Conservation (phyloP, 2,113 vertebrate genomes). For the Odobenus rosmarus region DNA sequence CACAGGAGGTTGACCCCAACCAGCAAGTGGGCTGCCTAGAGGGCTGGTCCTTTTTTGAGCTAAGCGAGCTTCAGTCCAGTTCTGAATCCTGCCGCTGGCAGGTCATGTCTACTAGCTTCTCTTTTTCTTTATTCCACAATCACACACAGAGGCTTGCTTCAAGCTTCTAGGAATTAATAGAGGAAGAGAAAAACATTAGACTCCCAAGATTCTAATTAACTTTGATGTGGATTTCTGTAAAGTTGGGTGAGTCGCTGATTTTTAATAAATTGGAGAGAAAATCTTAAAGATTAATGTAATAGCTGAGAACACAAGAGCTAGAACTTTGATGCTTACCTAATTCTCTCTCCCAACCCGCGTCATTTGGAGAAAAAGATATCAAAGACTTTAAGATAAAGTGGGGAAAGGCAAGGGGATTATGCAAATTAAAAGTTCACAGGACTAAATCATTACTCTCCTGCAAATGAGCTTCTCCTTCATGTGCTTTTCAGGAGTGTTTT, state of each 20-base stretch:
- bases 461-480: slow-evolving; percentile 58
- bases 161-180: slow-evolving; percentile 71
- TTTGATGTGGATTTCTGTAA: slow-evolving; percentile 78
- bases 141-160: slow-evolving; percentile 11
- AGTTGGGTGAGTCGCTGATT: slow-evolving; percentile 77
- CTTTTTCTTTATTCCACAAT: not conserved
- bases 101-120: not conserved
- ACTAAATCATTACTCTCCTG: slow-evolving; percentile 68
- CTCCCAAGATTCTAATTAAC: slow-evolving; percentile 78
- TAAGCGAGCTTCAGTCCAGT: accelerated
- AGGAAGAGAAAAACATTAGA: slow-evolving; percentile 74
- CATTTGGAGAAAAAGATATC: slow-evolving; percentile 69
- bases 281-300: slow-evolving; percentile 80
- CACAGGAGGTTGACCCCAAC: not conserved
- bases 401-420: slow-evolving; percentile 68
- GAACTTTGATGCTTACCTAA: slow-evolving; percentile 78
- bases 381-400: slow-evolving; percentile 58
- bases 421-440: slow-evolving; percentile 72
- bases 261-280: slow-evolving; percentile 79
- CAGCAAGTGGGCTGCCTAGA: not conserved
- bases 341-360: slow-evolving; percentile 68
- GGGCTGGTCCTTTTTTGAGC: not conserved
- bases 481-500: slow-evolving; percentile 43
- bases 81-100: not conserved
- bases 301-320: slow-evolving; percentile 73